Evolutionary conservation across 1,140 invertebrate genomes (phyloP).

Genomic region (Procambarus virginalis): DNA sequence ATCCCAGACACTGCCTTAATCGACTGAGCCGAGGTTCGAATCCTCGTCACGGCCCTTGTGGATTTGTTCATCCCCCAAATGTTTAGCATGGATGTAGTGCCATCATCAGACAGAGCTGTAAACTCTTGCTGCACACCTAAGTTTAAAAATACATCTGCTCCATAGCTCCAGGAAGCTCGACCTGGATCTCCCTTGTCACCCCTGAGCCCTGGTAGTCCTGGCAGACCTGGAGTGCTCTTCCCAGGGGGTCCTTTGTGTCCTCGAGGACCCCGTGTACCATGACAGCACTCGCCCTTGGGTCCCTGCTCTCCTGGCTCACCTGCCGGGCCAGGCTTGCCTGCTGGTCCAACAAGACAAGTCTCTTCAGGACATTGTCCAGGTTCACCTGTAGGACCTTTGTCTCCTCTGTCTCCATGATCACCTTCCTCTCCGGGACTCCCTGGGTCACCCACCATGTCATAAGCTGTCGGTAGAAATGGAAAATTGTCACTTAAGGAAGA

Average conservation of each 20-base stretch:
- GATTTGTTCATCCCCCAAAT: no score
- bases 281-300: constrained; percentile 45
- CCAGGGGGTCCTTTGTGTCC: constrained; percentile 19
- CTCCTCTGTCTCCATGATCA: constrained; percentile 32
- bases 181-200: constrained; percentile 35
- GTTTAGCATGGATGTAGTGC: no score
- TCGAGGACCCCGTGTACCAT: constrained; percentile 4
- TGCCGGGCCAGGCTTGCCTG: constrained; percentile 20
- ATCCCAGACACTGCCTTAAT: no score
- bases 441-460: constrained; percentile 31
- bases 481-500: no score
- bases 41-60: no score
- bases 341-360: constrained; percentile 35
- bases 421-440: constrained; percentile 42
- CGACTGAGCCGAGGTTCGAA: no score
- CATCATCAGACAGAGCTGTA: no score
- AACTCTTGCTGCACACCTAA: not conserved
- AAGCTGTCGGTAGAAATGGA: not conserved
- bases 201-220: constrained; percentile 11
- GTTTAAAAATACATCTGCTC: not conserved
- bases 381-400: constrained; percentile 38
- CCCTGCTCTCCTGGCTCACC: constrained; percentile 9
- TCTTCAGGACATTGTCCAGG: constrained; percentile 36
- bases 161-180: not conserved
- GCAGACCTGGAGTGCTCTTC: not conserved